Percentiles rank a stretch among this genome's conserved stretches.
phyloP scores from a whole-genome alignment of 64 coral and sea anemone genomes.

The Platygyra sinensis region DNA sequence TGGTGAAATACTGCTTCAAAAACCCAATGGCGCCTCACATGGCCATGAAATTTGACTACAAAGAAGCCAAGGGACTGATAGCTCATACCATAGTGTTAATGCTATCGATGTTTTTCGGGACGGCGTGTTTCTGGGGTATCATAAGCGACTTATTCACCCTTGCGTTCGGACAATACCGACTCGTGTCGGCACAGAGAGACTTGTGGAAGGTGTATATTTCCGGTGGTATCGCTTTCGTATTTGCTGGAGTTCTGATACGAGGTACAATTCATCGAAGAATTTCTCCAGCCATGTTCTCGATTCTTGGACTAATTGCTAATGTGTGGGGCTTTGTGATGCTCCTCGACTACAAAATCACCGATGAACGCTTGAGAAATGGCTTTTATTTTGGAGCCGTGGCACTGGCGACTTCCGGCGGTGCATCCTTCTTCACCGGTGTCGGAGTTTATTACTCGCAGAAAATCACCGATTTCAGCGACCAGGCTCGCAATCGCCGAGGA shows the following conservation, averaged over 20 bases:
- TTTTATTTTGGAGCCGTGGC: slow-evolving; percentile 76
- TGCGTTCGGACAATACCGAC: slow-evolving; percentile 93
- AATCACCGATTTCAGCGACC: slow-evolving; percentile 86
- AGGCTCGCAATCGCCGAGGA: slow-evolving; percentile 89
- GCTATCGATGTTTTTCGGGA: slow-evolving; percentile 70
- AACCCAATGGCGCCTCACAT: slow-evolving; percentile 89
- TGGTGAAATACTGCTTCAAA: slow-evolving; percentile 79
- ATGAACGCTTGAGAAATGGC: slow-evolving; percentile 22
- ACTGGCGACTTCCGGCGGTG: slow-evolving; percentile 79
- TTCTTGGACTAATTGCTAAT: slow-evolving; percentile 72
- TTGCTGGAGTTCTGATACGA: slow-evolving; percentile 55
- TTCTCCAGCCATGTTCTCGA: slow-evolving; percentile 58
- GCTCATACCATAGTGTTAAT: slow-evolving; percentile 63
- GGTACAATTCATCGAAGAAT: slow-evolving; percentile 74
- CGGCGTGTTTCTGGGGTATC: slow-evolving; percentile 89
- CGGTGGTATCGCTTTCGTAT: slow-evolving; percentile 66
- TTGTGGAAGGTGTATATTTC: slow-evolving; percentile 94
- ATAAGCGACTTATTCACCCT: slow-evolving; percentile 72
- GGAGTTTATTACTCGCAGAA: slow-evolving; percentile 95
- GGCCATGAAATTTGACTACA: slow-evolving; percentile 87
- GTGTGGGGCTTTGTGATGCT: slow-evolving; percentile 78
- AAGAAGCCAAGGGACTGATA: slow-evolving; percentile 80
- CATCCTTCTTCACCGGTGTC: slow-evolving; percentile 78
- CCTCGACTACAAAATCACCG: slow-evolving; percentile 58
- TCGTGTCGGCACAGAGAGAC: slow-evolving; percentile 53